Evolutionary conservation across 35 echinoderm and acorn worm species (phyloP).

Genomic region (Apostichopus californicus): DNA sequence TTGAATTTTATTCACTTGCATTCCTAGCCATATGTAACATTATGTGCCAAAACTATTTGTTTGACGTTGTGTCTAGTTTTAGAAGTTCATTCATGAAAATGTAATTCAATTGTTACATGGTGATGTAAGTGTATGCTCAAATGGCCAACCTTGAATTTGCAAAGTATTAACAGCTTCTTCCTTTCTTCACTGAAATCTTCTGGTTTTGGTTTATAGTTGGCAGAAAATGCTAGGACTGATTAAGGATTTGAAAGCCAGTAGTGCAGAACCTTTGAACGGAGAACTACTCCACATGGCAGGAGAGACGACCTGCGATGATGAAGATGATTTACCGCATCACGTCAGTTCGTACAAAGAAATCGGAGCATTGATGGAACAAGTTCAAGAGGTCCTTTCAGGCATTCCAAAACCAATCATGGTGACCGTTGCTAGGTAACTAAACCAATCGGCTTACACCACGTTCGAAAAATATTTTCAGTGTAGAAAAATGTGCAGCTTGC

Average conservation of each 20-base stretch:
- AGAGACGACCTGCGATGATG: slow-evolving; percentile 81
- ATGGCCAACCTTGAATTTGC: no score
- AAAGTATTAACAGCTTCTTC: no score
- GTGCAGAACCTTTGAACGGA: slow-evolving; percentile 60
- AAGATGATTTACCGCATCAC: slow-evolving; percentile 90
- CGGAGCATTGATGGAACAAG: slow-evolving; percentile 54
- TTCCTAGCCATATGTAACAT: neutral
- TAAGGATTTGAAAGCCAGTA: slow-evolving; percentile 27
- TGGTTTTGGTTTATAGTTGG: slow-evolving; percentile 17
- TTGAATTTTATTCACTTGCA: neutral
- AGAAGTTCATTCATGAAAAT: no score
- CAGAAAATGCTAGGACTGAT: slow-evolving; percentile 52
- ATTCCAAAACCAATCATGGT: slow-evolving; percentile 71
- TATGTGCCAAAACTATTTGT: neutral
- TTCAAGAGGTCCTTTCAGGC: slow-evolving; percentile 53
- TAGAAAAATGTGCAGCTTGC: no score
- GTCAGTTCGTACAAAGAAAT: slow-evolving; percentile 86
- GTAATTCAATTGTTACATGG: no score
- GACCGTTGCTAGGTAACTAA: slow-evolving; percentile 77
- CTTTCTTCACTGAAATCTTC: no score
- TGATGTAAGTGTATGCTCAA: no score
- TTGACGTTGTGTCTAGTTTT: no score
- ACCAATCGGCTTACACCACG: neutral
- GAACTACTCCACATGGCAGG: slow-evolving; percentile 95
- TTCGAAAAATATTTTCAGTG: no score